These are phyloP conservation scores for Henricia sp. DNA, from an alignment of 53 echinoderm and acorn worm species.

Conservation along the genomic window DNA sequence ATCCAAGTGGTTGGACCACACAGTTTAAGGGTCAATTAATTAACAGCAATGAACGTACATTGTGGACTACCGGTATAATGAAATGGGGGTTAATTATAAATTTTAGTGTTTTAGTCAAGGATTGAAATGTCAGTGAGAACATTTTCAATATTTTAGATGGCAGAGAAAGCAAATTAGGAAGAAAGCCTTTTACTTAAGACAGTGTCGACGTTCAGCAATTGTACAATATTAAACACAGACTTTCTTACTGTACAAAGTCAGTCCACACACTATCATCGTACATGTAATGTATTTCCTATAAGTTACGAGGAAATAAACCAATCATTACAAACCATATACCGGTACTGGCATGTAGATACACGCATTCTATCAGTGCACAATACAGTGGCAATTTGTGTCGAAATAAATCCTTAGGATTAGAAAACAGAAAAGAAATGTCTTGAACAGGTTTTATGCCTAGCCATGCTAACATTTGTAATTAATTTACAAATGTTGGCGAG, in stretches of 20 bases:
- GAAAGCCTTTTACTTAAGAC: no score
- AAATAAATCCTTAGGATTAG: not conserved
- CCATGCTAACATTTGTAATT: slow-evolving; percentile 6
- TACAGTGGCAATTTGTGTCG: not conserved
- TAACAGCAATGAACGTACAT: no score
- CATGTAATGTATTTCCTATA: not conserved
- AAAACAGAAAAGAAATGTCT: not conserved
- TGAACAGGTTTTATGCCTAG: not conserved
- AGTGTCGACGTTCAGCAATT: no score
- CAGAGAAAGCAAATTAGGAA: no score
- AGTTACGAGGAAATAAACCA: slow-evolving; percentile 3
- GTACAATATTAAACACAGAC: slow-evolving; percentile 19
- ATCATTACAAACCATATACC: not conserved
- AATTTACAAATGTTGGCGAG: not conserved
- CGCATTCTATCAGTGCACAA: not conserved
- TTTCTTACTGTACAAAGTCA: slow-evolving; percentile 54
- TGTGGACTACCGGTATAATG: no score
- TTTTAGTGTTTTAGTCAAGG: no score
- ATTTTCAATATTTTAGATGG: no score
- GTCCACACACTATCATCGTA: slow-evolving; percentile 6
- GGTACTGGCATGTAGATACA: slow-evolving; percentile 22
- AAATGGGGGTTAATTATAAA: no score
- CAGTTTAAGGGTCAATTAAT: no score
- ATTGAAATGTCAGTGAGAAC: no score
- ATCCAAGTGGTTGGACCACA: no score